Percentiles rank a stretch among this genome's conserved stretches.
Evolutionary conservation across 2,797 vertebrate species (phyloP).

Genomic region (Sebastes hubbsi): DNA sequence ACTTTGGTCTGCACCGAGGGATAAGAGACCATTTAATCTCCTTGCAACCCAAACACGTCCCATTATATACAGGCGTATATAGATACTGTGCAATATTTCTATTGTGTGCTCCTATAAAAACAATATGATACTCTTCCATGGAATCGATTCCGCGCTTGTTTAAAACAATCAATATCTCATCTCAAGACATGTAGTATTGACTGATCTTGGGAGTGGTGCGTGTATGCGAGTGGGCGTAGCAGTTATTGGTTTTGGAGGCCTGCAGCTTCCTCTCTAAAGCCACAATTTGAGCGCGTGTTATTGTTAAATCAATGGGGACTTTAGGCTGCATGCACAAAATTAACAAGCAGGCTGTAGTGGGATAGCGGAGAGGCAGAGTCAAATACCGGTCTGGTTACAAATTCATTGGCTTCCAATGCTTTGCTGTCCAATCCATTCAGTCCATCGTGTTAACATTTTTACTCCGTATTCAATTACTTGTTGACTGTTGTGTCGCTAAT

Average conservation of each 20-base stretch:
- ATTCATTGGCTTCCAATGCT: neutral
- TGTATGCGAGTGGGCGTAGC: conserved; percentile 4
- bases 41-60: neutral
- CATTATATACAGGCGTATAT: neutral
- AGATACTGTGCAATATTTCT: neutral
- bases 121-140: conserved; percentile 31
- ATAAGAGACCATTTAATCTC: conserved; percentile 1
- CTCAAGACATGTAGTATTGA: conserved; percentile 29
- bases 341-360: conserved; percentile 21
- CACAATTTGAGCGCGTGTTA: conserved; percentile 55
- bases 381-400: conserved; percentile 12
- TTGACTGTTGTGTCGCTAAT: neutral
- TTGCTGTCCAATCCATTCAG: neutral
- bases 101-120: conserved; percentile 8
- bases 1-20: neutral
- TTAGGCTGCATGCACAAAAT: conserved; percentile 43
- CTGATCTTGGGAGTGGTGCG: conserved; percentile 17
- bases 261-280: conserved; percentile 55
- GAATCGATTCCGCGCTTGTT: conserved; percentile 47
- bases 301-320: conserved; percentile 65
- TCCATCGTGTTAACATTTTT: neutral
- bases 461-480: neutral
- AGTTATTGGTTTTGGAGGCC: conserved; percentile 53
- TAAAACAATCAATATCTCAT: conserved; percentile 67
- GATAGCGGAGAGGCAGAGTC: neutral